Conservation (phyloP, 2,797 vertebrate genomes). For the Cygnus olor region DNA sequence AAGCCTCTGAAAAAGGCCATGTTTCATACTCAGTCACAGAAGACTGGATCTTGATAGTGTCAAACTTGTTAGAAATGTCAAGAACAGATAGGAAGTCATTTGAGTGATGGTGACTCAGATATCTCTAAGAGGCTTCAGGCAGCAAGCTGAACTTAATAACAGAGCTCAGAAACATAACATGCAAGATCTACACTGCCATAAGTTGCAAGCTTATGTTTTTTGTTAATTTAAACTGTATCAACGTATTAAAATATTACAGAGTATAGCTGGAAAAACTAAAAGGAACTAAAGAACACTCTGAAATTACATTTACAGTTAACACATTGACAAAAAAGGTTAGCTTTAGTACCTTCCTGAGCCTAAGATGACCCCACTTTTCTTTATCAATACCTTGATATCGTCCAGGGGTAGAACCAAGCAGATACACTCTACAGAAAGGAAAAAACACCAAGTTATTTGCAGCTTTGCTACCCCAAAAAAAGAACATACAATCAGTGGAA, state of each 20-base stretch:
- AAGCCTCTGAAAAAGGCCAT: neutral
- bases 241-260: neutral
- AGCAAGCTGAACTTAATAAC: neutral
- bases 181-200: neutral
- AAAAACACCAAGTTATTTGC: neutral
- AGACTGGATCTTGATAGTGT: neutral
- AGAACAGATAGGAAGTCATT: neutral
- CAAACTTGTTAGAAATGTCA: neutral
- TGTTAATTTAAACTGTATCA: neutral
- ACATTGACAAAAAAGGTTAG: neutral
- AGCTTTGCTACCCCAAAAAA: neutral
- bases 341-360: constrained; percentile 89
- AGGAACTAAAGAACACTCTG: neutral
- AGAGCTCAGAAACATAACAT: neutral
- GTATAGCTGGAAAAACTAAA: neutral
- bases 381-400: constrained; percentile 89
- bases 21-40: neutral
- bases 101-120: neutral
- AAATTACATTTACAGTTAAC: neutral
- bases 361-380: constrained; percentile 96
- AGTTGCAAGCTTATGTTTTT: neutral
- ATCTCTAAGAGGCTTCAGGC: neutral
- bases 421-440: constrained; percentile 84
- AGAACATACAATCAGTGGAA: neutral
- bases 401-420: constrained; percentile 94